Evolutionary conservation across 1,140 invertebrate genomes (phyloP).

Genomic region (Macrotrachela quadricornifera): DNA sequence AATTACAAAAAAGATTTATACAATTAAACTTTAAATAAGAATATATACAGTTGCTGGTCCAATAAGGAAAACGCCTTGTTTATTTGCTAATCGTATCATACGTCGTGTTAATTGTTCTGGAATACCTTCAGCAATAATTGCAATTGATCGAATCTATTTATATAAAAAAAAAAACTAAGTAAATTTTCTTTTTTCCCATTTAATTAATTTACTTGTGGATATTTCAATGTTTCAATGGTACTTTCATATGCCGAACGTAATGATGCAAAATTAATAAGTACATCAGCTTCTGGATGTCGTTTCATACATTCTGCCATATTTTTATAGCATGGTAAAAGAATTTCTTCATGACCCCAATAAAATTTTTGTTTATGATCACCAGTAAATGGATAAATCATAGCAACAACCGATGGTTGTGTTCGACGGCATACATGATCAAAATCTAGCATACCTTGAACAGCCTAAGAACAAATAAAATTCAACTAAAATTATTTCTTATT

Average conservation of each 20-base stretch:
- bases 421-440: conserved; percentile 95
- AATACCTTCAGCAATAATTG: conserved; percentile 96
- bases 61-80: conserved; percentile 63
- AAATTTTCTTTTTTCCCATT: background rate
- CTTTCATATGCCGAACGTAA: conserved; percentile 89
- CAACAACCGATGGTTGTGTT: conserved; percentile 55
- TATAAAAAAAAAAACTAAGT: background rate
- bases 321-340: conserved; percentile 73
- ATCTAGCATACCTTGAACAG: conserved; percentile 91
- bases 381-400: conserved; percentile 88
- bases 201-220: conserved; percentile 45
- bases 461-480: conserved; percentile 32
- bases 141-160: conserved; percentile 62
- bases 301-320: conserved; percentile 87
- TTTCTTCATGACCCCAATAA: conserved; percentile 97
- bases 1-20: background rate
- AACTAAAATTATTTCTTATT: no score
- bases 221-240: conserved; percentile 73
- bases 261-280: conserved; percentile 95
- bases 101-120: conserved; percentile 92
- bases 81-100: conserved; percentile 60
- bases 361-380: conserved; percentile 98
- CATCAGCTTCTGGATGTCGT: conserved; percentile 80
- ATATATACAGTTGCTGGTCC: conserved; percentile 71
- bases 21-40: background rate